Percentiles rank a stretch among this genome's conserved stretches.
Conservation (phyloP, 2,797 vertebrate species). For the Bovichtus diacanthus region DNA sequence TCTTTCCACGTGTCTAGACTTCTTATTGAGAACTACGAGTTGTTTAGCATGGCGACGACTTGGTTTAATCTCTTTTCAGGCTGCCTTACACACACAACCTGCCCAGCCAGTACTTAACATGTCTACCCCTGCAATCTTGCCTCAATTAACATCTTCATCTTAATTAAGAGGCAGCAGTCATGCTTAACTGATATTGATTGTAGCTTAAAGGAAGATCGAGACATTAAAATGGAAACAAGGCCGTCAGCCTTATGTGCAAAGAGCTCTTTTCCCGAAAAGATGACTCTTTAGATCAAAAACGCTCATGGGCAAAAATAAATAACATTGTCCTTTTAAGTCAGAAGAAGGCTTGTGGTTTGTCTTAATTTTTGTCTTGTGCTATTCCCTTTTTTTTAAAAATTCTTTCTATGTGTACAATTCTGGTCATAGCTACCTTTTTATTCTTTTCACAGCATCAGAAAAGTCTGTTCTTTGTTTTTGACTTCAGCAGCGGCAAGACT, state of each 20-base stretch:
- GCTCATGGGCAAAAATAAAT: neutral
- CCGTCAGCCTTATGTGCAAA: conserved; percentile 45
- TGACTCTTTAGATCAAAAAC: conserved; percentile 9
- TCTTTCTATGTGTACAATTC: neutral
- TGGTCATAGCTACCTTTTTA: too few relatives aligned
- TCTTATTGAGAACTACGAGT: conserved; percentile 17
- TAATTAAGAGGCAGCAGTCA: conserved; percentile 81
- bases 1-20: conserved; percentile 4
- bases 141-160: conserved; percentile 76
- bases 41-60: conserved; percentile 19
- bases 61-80: conserved; percentile 33
- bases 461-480: neutral
- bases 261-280: conserved; percentile 20
- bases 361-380: neutral
- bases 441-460: neutral
- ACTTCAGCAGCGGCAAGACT: neutral
- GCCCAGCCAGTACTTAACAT: conserved; percentile 69
- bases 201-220: conserved; percentile 74
- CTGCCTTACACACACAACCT: conserved; percentile 43
- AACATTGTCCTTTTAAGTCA: neutral
- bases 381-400: neutral
- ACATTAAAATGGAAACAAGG: conserved; percentile 70
- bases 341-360: neutral
- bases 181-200: conserved; percentile 81
- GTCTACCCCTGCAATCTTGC: conserved; percentile 60